These are phyloP conservation scores for Otolemur garnettii DNA, from an alignment of 2,113 vertebrate species.

Conservation along the genomic window DNA sequence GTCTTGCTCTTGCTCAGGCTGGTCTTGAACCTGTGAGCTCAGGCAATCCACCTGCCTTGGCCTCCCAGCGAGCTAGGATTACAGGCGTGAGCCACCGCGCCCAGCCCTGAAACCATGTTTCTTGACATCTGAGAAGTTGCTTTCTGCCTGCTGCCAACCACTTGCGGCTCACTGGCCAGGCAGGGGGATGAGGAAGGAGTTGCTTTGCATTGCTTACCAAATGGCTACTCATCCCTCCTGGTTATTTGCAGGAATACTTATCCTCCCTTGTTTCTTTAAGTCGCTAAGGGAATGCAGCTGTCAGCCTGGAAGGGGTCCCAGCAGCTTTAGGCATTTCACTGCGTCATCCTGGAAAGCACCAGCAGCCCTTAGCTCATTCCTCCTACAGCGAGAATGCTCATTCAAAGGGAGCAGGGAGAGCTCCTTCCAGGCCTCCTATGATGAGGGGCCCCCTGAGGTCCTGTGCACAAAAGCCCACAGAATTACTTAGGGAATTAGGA, in stretches of 20 bases:
- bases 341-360: not conserved
- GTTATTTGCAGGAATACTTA: constrained; percentile 30
- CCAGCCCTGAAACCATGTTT: not conserved
- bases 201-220: constrained; percentile 4
- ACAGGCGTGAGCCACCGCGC: no score
- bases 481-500: not conserved
- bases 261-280: not conserved
- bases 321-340: not conserved
- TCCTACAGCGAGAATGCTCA: not conserved
- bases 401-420: no score
- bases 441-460: not conserved
- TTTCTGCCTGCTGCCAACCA: not conserved
- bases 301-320: not conserved
- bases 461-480: not conserved
- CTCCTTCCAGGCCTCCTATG: not conserved
- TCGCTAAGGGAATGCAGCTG: not conserved
- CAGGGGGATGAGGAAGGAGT: not conserved
- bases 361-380: not conserved
- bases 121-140: not conserved
- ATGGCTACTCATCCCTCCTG: not conserved
- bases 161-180: constrained; percentile 41
- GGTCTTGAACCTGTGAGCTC: no score
- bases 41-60: no score
- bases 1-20: no score
- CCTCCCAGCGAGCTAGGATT: no score